Percentiles rank a stretch among this genome's conserved stretches.
These are phyloP conservation scores for Gymnosoma rotundatum DNA, from an alignment of 2,888 invertebrate species.

Conservation along the genomic window DNA sequence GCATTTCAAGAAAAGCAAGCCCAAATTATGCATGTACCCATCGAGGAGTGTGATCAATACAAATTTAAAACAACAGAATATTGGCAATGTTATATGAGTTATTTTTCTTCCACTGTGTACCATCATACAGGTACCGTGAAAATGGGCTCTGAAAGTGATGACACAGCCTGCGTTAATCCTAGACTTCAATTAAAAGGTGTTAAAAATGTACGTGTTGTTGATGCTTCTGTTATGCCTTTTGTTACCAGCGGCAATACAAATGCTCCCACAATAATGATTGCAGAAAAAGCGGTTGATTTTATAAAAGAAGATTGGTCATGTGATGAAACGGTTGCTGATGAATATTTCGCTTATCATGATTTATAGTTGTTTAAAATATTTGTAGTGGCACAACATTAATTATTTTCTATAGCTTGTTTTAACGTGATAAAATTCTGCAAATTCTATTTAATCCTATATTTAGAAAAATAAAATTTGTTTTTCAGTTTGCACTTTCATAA, in stretches of 20 bases:
- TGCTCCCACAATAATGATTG: constrained; percentile 93
- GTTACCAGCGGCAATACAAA: constrained; percentile 91
- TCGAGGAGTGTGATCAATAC: constrained; percentile 75
- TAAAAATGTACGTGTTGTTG: constrained; percentile 87
- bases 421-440: too few relatives aligned
- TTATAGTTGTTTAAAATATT: too few relatives aligned
- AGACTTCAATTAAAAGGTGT: constrained; percentile 84
- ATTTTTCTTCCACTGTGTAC: constrained; percentile 87
- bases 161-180: constrained; percentile 83
- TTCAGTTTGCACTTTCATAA: too few relatives aligned
- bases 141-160: constrained; percentile 86
- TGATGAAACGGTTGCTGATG: not conserved
- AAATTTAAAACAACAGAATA: constrained; percentile 81
- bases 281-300: constrained; percentile 89
- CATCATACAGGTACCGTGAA: constrained; percentile 88
- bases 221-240: constrained; percentile 91
- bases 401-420: too few relatives aligned
- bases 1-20: constrained; percentile 80
- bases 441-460: too few relatives aligned
- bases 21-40: constrained; percentile 73
- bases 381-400: too few relatives aligned
- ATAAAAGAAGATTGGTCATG: constrained; percentile 73
- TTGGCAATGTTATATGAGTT: constrained; percentile 87
- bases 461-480: too few relatives aligned
- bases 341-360: too few relatives aligned